These are phyloP conservation scores for Callionymus lyra DNA, from an alignment of 2,113 vertebrate genomes.

Conservation along the genomic window DNA sequence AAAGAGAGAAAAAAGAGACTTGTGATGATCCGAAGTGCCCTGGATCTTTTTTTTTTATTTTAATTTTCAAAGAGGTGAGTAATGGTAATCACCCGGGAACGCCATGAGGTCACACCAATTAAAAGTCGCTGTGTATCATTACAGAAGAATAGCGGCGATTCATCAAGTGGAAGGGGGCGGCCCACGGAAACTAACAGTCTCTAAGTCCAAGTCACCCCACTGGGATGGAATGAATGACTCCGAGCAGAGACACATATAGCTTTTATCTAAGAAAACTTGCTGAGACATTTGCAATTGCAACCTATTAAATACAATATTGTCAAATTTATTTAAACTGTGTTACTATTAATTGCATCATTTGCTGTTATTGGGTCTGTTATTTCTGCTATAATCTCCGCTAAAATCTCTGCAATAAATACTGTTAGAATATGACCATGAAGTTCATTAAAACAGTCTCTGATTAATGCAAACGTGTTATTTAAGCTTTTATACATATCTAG, in stretches of 20 bases:
- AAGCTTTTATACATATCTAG: too few species aligned
- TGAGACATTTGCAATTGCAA: too few species aligned
- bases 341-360: too few species aligned
- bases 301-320: too few species aligned
- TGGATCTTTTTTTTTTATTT: slow-evolving; percentile 19
- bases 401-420: too few species aligned
- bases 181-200: slow-evolving; percentile 16
- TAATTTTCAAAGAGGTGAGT: slow-evolving; percentile 48
- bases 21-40: slow-evolving; percentile 18
- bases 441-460: too few species aligned
- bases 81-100: slow-evolving; percentile 44
- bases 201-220: slow-evolving; percentile 11
- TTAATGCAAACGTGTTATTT: too few species aligned
- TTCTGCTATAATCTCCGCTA: too few species aligned
- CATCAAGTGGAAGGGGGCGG: slow-evolving; percentile 16
- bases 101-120: slow-evolving; percentile 47
- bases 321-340: too few species aligned
- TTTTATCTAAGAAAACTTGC: not conserved
- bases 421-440: too few species aligned
- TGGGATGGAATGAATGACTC: slow-evolving; percentile 1
- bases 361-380: too few species aligned
- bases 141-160: slow-evolving; percentile 26
- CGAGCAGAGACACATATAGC: not conserved
- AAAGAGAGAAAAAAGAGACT: slow-evolving; percentile 7
- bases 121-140: slow-evolving; percentile 40